A percentile compares a stretch with the other conserved stretches of the same genome.
These are phyloP conservation scores for Lasius platythorax DNA, from an alignment of 2,888 invertebrate species.

Conservation along the genomic window DNA sequence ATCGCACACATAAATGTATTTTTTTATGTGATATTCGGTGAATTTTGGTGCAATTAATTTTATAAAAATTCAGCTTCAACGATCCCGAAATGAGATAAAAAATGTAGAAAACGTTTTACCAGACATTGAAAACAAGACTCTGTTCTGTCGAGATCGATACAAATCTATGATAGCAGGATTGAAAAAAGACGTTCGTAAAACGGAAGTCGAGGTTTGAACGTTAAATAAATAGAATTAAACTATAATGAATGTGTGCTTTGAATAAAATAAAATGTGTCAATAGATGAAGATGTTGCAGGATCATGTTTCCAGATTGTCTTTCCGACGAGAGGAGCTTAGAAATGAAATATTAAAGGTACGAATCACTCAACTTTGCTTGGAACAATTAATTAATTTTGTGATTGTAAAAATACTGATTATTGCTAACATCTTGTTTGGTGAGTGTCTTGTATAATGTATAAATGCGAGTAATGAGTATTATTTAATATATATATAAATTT, in stretches of 20 bases:
- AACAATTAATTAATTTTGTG: not conserved
- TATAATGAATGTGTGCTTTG: not conserved
- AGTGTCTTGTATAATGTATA: not conserved
- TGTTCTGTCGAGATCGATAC: slow-evolving; percentile 67
- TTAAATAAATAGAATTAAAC: not conserved
- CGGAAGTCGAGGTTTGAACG: slow-evolving; percentile 76
- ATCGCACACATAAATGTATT: not conserved
- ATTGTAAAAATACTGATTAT: not conserved
- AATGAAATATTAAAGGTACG: slow-evolving; percentile 73
- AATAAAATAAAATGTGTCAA: not conserved
- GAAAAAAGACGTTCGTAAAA: slow-evolving; percentile 76
- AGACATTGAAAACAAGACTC: slow-evolving; percentile 70
- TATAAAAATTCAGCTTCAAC: slow-evolving; percentile 58
- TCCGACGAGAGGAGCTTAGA: slow-evolving; percentile 70
- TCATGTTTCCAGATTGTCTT: slow-evolving; percentile 70
- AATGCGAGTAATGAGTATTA: not conserved
- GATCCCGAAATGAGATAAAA: slow-evolving; percentile 67
- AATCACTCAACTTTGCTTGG: not conserved
- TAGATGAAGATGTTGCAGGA: slow-evolving; percentile 72
- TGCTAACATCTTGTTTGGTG: not conserved
- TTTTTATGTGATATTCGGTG: not conserved
- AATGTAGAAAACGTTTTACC: slow-evolving; percentile 69
- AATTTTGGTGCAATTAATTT: not conserved
- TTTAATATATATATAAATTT: not conserved
- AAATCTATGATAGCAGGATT: slow-evolving; percentile 73